A percentile compares a stretch with the other conserved stretches of the same genome.
phyloP scores from a whole-genome alignment of 2,888 invertebrate genomes.

The Platycheirus albimanus region DNA sequence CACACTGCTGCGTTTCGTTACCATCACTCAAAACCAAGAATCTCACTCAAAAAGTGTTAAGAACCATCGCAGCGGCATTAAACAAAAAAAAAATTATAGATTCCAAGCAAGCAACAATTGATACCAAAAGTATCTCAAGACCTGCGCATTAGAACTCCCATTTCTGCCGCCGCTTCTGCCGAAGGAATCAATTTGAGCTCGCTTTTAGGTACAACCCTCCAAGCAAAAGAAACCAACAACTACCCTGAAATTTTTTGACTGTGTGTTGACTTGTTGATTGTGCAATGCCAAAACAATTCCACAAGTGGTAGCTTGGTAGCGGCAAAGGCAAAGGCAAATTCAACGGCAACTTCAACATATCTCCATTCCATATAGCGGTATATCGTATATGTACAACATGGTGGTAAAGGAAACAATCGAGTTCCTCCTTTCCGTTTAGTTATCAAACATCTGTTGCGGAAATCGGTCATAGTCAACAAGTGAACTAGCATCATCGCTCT shows the following conservation, averaged over 20 bases:
- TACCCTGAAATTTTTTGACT: conserved; percentile 33
- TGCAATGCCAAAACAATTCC: conserved; percentile 73
- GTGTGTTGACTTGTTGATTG: conserved; percentile 73
- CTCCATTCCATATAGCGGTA: no score
- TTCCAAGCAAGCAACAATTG: conserved; percentile 21
- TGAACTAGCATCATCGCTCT: conserved; percentile 19
- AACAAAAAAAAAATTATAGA: no score
- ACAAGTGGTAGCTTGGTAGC: conserved; percentile 64
- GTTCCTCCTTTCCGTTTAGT: conserved; percentile 71
- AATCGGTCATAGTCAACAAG: conserved; percentile 74
- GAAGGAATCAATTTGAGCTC: conserved; percentile 50
- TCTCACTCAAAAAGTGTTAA: conserved; percentile 66
- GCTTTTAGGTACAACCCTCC: conserved; percentile 72
- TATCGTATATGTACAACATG: no score
- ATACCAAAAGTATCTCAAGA: conserved; percentile 48
- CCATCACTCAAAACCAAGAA: conserved; percentile 71
- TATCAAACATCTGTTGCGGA: conserved; percentile 74
- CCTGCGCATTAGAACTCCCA: conserved; percentile 60
- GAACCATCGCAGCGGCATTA: conserved; percentile 23
- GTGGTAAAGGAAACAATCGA: conserved; percentile 62
- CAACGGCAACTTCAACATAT: no score
- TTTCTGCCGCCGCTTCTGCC: not conserved
- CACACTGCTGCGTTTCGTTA: conserved; percentile 31
- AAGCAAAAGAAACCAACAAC: conserved; percentile 66
- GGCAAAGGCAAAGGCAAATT: no score